These are phyloP conservation scores for Seira ritae DNA, from an alignment of 2,888 invertebrate genomes.

Conservation along the genomic window DNA sequence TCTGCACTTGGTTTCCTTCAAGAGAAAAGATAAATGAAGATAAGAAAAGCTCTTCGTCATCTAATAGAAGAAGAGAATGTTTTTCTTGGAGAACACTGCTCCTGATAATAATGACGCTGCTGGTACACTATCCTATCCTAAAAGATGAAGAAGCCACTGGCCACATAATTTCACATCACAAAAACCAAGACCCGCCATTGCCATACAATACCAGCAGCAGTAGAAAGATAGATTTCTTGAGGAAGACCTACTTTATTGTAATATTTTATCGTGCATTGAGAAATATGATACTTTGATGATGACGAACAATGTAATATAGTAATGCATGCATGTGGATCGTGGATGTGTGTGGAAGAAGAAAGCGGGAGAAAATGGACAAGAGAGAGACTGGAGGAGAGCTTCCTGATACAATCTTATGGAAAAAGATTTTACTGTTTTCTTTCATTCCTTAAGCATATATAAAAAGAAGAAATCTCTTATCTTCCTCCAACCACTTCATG, in stretches of 20 bases:
- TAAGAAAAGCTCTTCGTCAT: conserved; percentile 63
- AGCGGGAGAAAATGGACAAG: conserved; percentile 19
- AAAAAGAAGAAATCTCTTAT: too few relatives aligned
- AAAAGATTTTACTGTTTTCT: too few relatives aligned
- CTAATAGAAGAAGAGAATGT: conserved; percentile 55
- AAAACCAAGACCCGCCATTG: too few relatives aligned
- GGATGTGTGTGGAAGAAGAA: neutral
- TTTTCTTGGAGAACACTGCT: too few relatives aligned
- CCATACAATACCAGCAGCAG: too few relatives aligned
- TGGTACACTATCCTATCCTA: too few relatives aligned
- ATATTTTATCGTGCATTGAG: conserved; percentile 57
- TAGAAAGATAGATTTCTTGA: too few relatives aligned
- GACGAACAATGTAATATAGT: conserved; percentile 8
- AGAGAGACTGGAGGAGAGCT: conserved; percentile 27
- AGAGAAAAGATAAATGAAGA: conserved; percentile 47
- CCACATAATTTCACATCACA: too few relatives aligned
- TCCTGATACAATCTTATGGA: neutral
- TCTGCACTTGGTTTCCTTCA: conserved; percentile 61
- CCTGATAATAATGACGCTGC: too few relatives aligned
- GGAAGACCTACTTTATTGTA: conserved; percentile 43
- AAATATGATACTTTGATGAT: conserved; percentile 63
- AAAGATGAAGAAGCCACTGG: too few relatives aligned
- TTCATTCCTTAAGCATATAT: too few relatives aligned
- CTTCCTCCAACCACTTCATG: conserved; percentile 52
- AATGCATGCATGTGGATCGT: conserved; percentile 17